Base-by-base conservation (phyloP, 2,797 vertebrate species). In the Pangasius larnaudii region DNA sequence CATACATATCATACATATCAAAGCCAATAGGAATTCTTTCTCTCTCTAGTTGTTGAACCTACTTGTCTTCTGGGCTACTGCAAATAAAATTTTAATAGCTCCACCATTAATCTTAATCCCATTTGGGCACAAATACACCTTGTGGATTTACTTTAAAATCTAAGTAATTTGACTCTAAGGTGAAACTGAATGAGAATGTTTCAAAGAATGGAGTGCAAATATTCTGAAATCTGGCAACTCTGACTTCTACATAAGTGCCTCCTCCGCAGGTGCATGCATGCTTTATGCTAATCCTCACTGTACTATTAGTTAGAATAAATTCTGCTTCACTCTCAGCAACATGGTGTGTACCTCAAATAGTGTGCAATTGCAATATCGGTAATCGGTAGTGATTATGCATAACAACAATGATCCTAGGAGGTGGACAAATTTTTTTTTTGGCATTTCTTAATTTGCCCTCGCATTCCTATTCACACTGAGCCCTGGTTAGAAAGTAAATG, bases 51-150 rank as follows among this genome's bases (percentile, higher is more conserved):
- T 75, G 11, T 49, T 75, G 69, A 72, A 10, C 1, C 8, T 72
- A 42, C 5, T 13, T 74, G 46, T 75, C 13, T 27, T 5, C 14
- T 19, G 13, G 30, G 27, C 18, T 58, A 22, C 9, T 56, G 18
- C 7, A 79, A 22, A 79, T 46, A 51, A 46, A 77, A 24, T 30
- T 30, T 16, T 0, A n/a, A 72, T 24, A 39, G 22, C 69, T 42
- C 10, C 36, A 72, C 39, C 9, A 42, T 3, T 72, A 9, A 72
- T 72, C 67, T 39, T 24, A 27, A 49, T 46, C 11, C 11, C 24
- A 75, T 75, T 78, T 78, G n/a, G 27, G n/a, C 56, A 78, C 75
- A 78, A 78, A 78, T 78, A 30, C 33, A 27, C 2, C 49, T n/a
- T 49, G 42, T 51, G 46, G 0, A 51, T 77, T 77, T n/a, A 51